Evolutionary conservation across 2,888 invertebrate species (phyloP), one percentile per base, ranked within the genome.

Genomic region (Saturnia pavonia): DNA sequence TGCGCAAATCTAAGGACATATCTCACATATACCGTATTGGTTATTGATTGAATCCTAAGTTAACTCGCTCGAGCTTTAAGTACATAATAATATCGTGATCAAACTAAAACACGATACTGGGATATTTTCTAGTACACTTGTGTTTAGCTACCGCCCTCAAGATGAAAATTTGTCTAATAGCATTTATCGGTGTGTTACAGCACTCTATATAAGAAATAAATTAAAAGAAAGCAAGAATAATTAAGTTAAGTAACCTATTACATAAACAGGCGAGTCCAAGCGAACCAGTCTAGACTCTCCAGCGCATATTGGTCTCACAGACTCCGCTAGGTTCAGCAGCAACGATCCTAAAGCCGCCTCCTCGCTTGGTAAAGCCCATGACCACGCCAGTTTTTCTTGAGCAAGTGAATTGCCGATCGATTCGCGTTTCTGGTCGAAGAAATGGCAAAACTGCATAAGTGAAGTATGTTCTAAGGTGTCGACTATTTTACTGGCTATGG

Each of bases 251-350:
- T 72, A 25, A 90, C 91, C 91, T 12, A 92, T 76, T 42, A 82
- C 84, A 70, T 90, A 91, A 0, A 90, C 85, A 0, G 91, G 91
- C 1, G 89, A 88, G 22, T 73, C 42, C 12, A 91, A 73, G 2
- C 85, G 74, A 72, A 91, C 72, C 40, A 91, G 79, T 2, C 92
- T 73, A 7, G 91, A 88, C 76, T 92, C 91, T 6, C 75, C 78
- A 16, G 84, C 79, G 71, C 86, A 88, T 25, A 91, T 75, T 0
- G 83, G 82, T 0, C 82, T 80, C 73, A 84, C 90, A 0, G 87
- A 85, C 11, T 89, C 90, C 0, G 90, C 86, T 45, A 92, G 82
- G n/a, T 78, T 77, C 71, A 90, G 76, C 72, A 92, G 77, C 67
- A 87, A 74, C 1, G 78, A 71, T 14, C 91, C 91, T 72, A 92